Conservation (phyloP, 1,140 invertebrate genomes). For the Bilobella aurantiaca region DNA sequence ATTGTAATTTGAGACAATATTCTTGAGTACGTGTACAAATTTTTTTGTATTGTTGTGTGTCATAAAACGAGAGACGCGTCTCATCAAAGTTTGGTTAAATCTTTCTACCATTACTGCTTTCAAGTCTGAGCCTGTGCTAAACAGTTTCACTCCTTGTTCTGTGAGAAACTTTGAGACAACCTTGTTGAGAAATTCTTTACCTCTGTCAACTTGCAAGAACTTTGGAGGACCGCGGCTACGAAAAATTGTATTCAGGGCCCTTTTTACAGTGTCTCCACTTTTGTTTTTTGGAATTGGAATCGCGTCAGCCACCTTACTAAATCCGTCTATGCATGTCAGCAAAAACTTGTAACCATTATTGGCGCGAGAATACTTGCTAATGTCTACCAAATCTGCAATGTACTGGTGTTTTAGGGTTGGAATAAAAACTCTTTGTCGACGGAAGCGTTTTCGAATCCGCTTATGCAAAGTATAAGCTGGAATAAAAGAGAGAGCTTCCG, state of each 20-base stretch:
- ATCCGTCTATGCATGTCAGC: background rate
- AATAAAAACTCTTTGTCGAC: background rate
- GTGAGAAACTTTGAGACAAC: background rate
- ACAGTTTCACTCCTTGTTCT: slow-evolving; percentile 5
- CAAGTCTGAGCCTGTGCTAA: background rate
- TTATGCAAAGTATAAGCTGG: slow-evolving; percentile 1
- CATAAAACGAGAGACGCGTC: slow-evolving; percentile 4
- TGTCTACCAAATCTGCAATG: slow-evolving; percentile 3
- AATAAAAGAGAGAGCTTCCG: background rate
- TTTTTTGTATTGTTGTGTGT: slow-evolving; percentile 3
- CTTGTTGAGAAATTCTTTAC: slow-evolving; percentile 4
- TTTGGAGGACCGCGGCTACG: background rate
- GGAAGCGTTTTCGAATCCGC: background rate
- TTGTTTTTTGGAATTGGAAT: slow-evolving; percentile 7
- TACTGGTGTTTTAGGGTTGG: background rate
- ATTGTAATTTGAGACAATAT: slow-evolving; percentile 13
- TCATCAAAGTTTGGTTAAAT: slow-evolving; percentile 3
- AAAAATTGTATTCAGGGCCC: slow-evolving; percentile 11
- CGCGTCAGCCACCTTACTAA: background rate
- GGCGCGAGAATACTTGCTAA: background rate
- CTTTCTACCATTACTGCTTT: slow-evolving; percentile 10
- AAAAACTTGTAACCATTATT: slow-evolving; percentile 1
- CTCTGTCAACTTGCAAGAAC: slow-evolving; percentile 2
- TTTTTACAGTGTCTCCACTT: background rate
- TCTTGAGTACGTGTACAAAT: slow-evolving; percentile 6